Conservation (phyloP, 1,140 invertebrate genomes). For the Helicoverpa armigera region DNA sequence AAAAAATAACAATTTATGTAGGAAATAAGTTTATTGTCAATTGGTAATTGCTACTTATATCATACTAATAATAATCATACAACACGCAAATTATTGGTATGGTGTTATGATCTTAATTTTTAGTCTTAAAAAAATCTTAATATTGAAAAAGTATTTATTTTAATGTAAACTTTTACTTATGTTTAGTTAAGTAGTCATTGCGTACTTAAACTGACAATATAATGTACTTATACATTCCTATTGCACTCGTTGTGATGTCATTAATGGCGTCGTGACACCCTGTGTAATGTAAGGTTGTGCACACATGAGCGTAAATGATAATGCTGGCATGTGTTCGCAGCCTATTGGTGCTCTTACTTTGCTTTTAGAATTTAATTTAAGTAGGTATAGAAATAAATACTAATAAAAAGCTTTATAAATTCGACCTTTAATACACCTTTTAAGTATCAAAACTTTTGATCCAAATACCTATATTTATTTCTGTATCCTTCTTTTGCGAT, state of each 20-base stretch:
- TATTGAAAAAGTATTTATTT: background rate
- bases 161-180: background rate
- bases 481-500: background rate
- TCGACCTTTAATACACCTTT: background rate
- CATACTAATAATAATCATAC: too few relatives aligned
- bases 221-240: slow-evolving; percentile 35
- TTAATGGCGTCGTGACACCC: background rate
- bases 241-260: background rate
- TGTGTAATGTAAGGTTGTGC: background rate
- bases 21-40: too few relatives aligned
- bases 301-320: background rate
- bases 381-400: slow-evolving; percentile 15
- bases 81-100: too few relatives aligned
- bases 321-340: background rate
- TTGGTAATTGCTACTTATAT: too few relatives aligned
- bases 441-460: background rate
- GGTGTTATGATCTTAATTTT: too few relatives aligned
- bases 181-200: background rate
- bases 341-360: background rate
- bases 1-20: too few relatives aligned
- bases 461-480: background rate
- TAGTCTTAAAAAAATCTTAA: too few relatives aligned
- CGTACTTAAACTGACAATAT: slow-evolving; percentile 21
- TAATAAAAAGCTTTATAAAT: background rate
- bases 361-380: background rate